phyloP scores from a whole-genome alignment of 2,113 vertebrate genomes.

The Chlamydotis undulata region DNA sequence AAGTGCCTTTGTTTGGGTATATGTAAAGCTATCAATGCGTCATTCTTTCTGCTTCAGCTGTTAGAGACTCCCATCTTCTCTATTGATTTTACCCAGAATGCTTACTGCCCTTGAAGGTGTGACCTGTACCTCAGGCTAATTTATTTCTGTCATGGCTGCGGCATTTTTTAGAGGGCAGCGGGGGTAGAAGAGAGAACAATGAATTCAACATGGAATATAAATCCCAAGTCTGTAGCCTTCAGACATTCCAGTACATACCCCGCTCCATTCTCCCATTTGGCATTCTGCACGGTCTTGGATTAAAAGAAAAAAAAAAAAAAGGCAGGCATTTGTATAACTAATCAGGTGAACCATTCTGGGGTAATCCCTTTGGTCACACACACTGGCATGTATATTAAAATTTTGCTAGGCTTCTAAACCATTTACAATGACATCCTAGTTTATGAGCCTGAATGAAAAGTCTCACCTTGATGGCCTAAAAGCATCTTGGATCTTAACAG shows the following conservation, averaged over 20 bases:
- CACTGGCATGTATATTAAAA: conserved; percentile 1
- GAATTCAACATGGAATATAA: conserved; percentile 66
- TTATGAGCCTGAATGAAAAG: neutral
- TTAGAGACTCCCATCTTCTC: conserved; percentile 67
- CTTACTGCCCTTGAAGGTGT: conserved; percentile 78
- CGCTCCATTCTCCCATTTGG: neutral
- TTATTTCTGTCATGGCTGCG: conserved; percentile 79
- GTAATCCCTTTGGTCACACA: conserved; percentile 60
- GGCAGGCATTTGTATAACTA: conserved; percentile 51
- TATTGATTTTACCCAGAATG: conserved; percentile 74
- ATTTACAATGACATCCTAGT: neutral
- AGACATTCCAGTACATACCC: conserved; percentile 30
- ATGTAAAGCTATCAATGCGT: conserved; percentile 54
- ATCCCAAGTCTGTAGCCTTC: conserved; percentile 27
- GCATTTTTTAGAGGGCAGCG: conserved; percentile 47
- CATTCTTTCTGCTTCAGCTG: conserved; percentile 74
- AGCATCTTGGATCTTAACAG: neutral
- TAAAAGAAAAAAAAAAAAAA: neutral
- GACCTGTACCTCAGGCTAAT: conserved; percentile 78
- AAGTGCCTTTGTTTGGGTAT: conserved; percentile 71
- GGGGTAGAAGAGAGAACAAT: conserved; percentile 32
- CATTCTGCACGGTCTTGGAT: conserved; percentile 33
- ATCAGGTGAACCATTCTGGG: conserved; percentile 56
- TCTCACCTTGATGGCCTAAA: conserved; percentile 5
- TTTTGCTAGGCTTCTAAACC: conserved; percentile 21